Percentiles rank a stretch among this genome's conserved stretches.
Conservation (phyloP, 2,113 vertebrate species). For the Dendrocopos noguchii region DNA sequence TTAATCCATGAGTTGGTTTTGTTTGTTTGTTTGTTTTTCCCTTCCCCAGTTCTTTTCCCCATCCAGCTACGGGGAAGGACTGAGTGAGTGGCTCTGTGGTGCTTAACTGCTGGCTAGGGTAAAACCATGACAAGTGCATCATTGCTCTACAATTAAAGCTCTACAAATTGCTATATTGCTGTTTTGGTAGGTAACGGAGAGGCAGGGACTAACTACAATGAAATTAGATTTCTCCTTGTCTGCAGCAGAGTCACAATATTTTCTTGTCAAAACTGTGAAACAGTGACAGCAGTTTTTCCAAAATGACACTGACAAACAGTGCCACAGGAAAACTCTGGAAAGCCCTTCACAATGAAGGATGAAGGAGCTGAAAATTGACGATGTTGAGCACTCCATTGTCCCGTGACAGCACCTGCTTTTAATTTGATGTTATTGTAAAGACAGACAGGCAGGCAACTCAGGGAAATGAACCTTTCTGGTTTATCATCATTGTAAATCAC, state of each 20-base stretch:
- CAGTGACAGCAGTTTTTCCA: conserved; percentile 66
- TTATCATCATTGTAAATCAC: conserved; percentile 20
- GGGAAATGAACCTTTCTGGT: conserved; percentile 14
- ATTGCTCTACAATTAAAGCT: conserved; percentile 75
- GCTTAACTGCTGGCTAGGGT: background rate
- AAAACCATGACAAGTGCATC: background rate
- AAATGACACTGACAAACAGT: conserved; percentile 31
- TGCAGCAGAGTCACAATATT: conserved; percentile 53
- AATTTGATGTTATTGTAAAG: conserved; percentile 38
- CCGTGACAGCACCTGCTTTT: conserved; percentile 30
- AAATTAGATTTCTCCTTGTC: conserved; percentile 68
- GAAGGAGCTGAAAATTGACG: conserved; percentile 65
- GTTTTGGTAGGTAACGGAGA: conserved; percentile 71
- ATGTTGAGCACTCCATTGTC: conserved; percentile 45
- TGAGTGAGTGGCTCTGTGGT: background rate
- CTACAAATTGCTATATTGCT: conserved; percentile 71
- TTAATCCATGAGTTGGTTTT: background rate
- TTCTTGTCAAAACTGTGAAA: conserved; percentile 68
- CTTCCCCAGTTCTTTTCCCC: background rate
- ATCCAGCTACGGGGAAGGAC: background rate
- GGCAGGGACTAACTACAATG: conserved; percentile 70
- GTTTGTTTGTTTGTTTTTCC: too few species aligned
- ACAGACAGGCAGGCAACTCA: conserved; percentile 2
- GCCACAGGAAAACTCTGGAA: conserved; percentile 23
- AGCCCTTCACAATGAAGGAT: conserved; percentile 52